These are phyloP conservation scores for Fundulus diaphanus DNA, from an alignment of 2,797 vertebrate genomes.

Conservation along the genomic window DNA sequence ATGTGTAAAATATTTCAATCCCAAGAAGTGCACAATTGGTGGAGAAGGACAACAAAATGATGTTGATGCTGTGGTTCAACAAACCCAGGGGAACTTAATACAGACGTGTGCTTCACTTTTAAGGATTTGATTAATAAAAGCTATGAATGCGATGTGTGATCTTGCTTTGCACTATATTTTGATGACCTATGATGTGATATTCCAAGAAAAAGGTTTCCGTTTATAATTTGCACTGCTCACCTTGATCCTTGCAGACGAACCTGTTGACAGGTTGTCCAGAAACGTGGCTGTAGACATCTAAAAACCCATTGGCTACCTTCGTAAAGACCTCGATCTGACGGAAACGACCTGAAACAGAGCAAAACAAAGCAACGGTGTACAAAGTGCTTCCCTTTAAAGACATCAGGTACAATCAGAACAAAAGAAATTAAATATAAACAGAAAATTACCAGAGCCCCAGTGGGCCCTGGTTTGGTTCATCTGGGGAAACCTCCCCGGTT, in stretches of 20 bases:
- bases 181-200: no score
- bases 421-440: background rate
- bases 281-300: conserved; percentile 96
- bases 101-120: no score
- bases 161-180: no score
- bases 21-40: no score
- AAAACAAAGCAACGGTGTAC: conserved; percentile 1
- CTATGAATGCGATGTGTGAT: no score
- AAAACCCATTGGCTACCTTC: conserved; percentile 96
- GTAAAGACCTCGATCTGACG: conserved; percentile 98
- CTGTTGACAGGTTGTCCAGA: conserved; percentile 90
- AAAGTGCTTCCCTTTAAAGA: background rate
- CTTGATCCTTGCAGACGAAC: conserved; percentile 84
- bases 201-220: no score
- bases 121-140: no score
- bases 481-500: background rate
- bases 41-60: no score
- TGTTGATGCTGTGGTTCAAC: no score
- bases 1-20: no score
- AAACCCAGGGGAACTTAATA: no score
- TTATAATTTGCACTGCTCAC: conserved; percentile 23
- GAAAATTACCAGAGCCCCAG: no score
- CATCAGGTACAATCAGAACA: background rate
- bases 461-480: background rate
- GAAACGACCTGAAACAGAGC: conserved; percentile 88